phyloP scores from a whole-genome alignment of 2,113 vertebrate genomes.

The Austrofundulus limnaeus region DNA sequence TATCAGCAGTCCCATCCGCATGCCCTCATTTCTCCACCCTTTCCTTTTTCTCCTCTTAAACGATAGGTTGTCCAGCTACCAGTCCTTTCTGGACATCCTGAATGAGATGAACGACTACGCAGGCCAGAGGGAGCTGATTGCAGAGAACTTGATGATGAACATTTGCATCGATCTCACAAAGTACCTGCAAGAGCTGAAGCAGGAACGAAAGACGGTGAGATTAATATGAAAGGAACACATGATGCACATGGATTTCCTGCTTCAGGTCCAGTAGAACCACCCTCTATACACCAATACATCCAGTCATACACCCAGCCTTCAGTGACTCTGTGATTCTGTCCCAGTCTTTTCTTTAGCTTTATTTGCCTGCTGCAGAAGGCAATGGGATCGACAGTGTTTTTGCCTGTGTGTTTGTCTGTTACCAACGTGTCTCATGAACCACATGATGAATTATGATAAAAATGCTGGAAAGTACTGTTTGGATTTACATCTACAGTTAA shows the following conservation, averaged over 20 bases:
- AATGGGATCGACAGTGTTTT: too few relatives aligned
- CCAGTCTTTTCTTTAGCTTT: background rate
- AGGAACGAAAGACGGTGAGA: constrained; percentile 87
- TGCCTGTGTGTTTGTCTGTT: too few relatives aligned
- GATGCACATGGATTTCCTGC: background rate
- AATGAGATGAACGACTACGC: constrained; percentile 91
- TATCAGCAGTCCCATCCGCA: constrained; percentile 40
- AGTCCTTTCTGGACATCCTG: constrained; percentile 85
- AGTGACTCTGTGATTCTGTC: background rate
- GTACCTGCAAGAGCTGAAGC: constrained; percentile 88
- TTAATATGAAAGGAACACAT: background rate
- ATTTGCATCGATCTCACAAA: constrained; percentile 88
- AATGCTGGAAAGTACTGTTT: too few relatives aligned
- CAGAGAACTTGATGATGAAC: constrained; percentile 85
- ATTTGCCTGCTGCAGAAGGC: background rate
- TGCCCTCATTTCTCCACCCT: constrained; percentile 40
- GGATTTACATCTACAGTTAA: too few relatives aligned
- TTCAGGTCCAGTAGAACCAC: background rate
- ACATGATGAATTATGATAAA: too few relatives aligned
- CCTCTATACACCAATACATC: too few relatives aligned
- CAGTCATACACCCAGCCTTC: too few relatives aligned
- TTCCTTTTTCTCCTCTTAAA: constrained; percentile 35
- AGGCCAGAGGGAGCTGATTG: constrained; percentile 88
- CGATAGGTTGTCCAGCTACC: constrained; percentile 85
- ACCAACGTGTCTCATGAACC: too few relatives aligned